Evolutionary conservation across 2,797 vertebrate species (phyloP), one percentile per base, ranked within the genome.

Genomic region (Acanthiza pusilla): DNA sequence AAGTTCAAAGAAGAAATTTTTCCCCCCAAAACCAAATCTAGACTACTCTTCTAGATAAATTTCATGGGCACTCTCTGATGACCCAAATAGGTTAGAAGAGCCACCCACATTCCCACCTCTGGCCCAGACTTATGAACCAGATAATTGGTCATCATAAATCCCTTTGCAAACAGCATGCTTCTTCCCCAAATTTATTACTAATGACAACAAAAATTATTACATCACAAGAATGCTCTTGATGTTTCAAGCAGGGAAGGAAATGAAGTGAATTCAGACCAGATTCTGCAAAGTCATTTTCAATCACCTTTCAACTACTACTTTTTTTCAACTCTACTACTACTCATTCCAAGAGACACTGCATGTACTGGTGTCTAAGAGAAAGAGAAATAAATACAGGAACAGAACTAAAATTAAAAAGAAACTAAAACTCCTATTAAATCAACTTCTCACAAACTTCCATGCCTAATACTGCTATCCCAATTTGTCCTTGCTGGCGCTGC

Each of bases 191-290:
- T 68, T 75, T 88, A 81, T 57, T 87, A 82, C 51, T 73, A 70
- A 81, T 66, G 77, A 81, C 88, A 93, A 85, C 53, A 90, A 54
- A 75, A 86, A 63, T 15, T 60, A 74, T 43, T 68, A 90, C 36
- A 81, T 90, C 55, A 80, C 34, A 81, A 81, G 32, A 80, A 77
- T 13, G 7, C 17, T 84, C 80, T 61, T 73, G 51, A 75, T 62
- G 34, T 43, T 82, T 92, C 84, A 89, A 91, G 63, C 14, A 3
- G 51, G 40, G 67, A 86, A 86, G 86, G 57, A 95, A 96, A 93
- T 50, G 0, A 88, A 93, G 32, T 16, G 30, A 95, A 88, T 73
- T 85, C 27, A 79, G 43, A 32, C 60, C 91, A 91, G 63, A 88
- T 70, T 70, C 80, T 48, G n/a, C 47, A 30, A 76, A 89, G 88